Base-by-base conservation (phyloP, 2,113 vertebrate genomes). In the Oenanthe oenanthe region DNA sequence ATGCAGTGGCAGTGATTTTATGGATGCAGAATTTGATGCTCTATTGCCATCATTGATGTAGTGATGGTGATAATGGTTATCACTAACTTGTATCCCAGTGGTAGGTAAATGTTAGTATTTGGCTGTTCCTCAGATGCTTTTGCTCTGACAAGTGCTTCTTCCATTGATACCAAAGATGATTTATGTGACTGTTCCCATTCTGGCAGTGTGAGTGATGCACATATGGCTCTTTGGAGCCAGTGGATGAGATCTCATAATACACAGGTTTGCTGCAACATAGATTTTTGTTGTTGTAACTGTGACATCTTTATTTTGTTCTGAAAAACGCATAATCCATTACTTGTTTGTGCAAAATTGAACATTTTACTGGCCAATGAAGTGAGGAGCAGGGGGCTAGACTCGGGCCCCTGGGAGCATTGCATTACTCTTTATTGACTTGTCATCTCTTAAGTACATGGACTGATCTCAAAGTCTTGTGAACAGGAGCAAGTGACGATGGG, bases 1-100 rank as follows among this genome's bases (percentile, higher is more conserved):
- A 36, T 13, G 2, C 42, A 56, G 68, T 38, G 18, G 45, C 3
- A 5, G 50, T 85, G 50, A 58, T 78, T 83, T 70, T 76, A 26
- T 14, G 54, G 91, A 54, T 70, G 28, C 65, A 74, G 63, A 84
- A 81, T 88, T 74, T 63, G 68, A 18, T 80, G 38, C 31, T 71
- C 17, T 11, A 3, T 34, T 91, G 71, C 71, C 0, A 0, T 70
- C 4, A 8, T 7, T 65, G 56, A 54, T 54, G 18, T 0, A 77
- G 50, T n/a, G 51, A 50, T 83, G 62, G 25, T 72, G 40, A 48
- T 77, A 85, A 62, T 65, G 20, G 34, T 83, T 79, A 50, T 75
- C 80, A 68, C 54, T 82, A 45, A 56, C 70, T 79, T 62, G 50
- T 73, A 71, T 83, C 87, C 34, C 28, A 32, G 42, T 42, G 29